phyloP scores from a whole-genome alignment of 2,888 invertebrate species.

The Steinernema carpocapsae region DNA sequence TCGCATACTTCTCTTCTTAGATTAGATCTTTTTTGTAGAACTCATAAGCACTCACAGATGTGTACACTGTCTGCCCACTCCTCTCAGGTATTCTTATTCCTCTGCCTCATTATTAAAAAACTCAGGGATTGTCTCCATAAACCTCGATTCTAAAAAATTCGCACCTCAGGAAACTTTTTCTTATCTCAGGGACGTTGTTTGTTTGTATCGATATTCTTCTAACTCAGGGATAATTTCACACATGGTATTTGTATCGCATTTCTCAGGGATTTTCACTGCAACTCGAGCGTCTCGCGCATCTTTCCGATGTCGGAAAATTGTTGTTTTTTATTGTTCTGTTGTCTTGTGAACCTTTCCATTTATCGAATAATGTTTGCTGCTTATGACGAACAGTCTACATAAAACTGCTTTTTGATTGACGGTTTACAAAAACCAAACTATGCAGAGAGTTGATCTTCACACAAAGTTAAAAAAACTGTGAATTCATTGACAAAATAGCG shows the following conservation, averaged over 20 bases:
- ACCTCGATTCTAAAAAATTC: constrained; percentile 28
- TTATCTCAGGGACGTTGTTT: too few relatives aligned
- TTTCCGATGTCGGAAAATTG: not conserved
- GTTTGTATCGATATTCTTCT: constrained; percentile 5
- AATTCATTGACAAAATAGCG: too few relatives aligned
- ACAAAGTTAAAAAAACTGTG: too few relatives aligned
- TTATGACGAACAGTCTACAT: constrained; percentile 1
- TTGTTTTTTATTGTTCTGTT: constrained; percentile 8
- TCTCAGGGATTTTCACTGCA: constrained; percentile 24
- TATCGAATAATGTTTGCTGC: not conserved
- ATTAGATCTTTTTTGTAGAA: constrained; percentile 19
- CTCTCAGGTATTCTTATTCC: constrained; percentile 19
- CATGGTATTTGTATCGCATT: constrained; percentile 26
- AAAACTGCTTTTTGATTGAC: constrained; percentile 6
- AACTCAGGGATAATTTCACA: constrained; percentile 46
- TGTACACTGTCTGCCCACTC: constrained; percentile 23
- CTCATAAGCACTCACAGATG: not conserved
- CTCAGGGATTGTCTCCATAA: constrained; percentile 28
- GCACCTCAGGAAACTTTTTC: constrained; percentile 49
- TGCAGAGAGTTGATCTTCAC: too few relatives aligned
- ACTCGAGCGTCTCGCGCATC: not conserved
- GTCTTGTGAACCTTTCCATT: not conserved
- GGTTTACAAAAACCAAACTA: too few relatives aligned
- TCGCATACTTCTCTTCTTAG: not conserved
- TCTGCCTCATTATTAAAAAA: constrained; percentile 14